Conservation (phyloP, 92 coral and sea anemone species). For the Actinostola sp. region DNA sequence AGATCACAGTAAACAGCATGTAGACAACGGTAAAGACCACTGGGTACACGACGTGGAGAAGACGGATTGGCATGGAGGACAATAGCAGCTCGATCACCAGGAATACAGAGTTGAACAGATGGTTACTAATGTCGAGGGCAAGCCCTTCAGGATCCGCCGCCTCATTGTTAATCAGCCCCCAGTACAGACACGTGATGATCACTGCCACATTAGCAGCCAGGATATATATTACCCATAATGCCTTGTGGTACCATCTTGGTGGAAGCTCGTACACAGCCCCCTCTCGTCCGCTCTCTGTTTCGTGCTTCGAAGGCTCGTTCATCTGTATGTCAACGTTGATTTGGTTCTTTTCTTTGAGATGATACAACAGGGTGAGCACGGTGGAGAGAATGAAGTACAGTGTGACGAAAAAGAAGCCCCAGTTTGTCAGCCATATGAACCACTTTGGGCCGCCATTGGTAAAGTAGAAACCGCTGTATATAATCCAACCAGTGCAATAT, state of each 20-base stretch:
- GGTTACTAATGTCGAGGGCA: slow-evolving; percentile 74
- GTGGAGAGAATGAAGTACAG: slow-evolving; percentile 69
- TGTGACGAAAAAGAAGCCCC: slow-evolving; percentile 72
- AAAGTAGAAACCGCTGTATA: slow-evolving; percentile 75
- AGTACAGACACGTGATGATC: slow-evolving; percentile 61
- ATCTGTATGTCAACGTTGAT: slow-evolving; percentile 26
- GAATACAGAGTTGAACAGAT: slow-evolving; percentile 69
- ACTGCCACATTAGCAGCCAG: slow-evolving; percentile 61
- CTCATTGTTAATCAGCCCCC: slow-evolving; percentile 58
- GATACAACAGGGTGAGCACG: slow-evolving; percentile 46
- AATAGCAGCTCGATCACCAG: slow-evolving; percentile 63
- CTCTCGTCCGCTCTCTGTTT: slow-evolving; percentile 14
- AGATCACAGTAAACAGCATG: slow-evolving; percentile 69
- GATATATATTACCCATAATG: slow-evolving; percentile 75
- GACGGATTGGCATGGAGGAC: slow-evolving; percentile 64
- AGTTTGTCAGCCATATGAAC: slow-evolving; percentile 94
- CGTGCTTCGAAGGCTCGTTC: neutral
- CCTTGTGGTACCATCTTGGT: slow-evolving; percentile 81
- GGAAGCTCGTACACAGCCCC: slow-evolving; percentile 18
- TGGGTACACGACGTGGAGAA: slow-evolving; percentile 75
- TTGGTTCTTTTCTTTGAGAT: slow-evolving; percentile 16
- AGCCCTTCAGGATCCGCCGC: slow-evolving; percentile 10
- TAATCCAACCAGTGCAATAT: slow-evolving; percentile 84
- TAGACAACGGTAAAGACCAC: slow-evolving; percentile 48
- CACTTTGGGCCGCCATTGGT: slow-evolving; percentile 74